phyloP scores from a whole-genome alignment of 1,140 invertebrate species.

The Galendromus occidentalis region DNA sequence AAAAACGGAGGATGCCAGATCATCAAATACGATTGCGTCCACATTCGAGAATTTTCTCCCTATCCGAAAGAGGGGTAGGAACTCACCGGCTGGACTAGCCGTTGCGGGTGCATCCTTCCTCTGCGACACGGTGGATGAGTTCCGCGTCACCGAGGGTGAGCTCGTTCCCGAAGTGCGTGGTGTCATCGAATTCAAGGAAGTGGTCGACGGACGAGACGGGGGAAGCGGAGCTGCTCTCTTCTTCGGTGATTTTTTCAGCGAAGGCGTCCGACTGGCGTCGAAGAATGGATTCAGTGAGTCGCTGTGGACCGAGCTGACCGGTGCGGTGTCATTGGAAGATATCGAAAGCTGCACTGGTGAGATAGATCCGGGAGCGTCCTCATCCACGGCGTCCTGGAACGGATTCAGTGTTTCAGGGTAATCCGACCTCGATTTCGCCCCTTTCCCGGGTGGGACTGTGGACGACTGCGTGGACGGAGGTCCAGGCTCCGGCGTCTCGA shows the following conservation, averaged over 20 bases:
- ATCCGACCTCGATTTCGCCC: not conserved
- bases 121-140: too few species aligned
- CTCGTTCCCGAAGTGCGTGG: not conserved
- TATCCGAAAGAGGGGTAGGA: too few species aligned
- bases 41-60: too few species aligned
- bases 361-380: constrained; percentile 27
- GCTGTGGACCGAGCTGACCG: not conserved
- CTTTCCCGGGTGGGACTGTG: too few species aligned
- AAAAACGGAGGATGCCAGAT: too few species aligned
- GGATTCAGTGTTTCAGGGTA: constrained; percentile 22
- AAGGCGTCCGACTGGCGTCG: not conserved
- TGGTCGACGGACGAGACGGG: not conserved
- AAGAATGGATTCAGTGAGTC: not conserved
- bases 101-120: too few species aligned
- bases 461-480: not conserved
- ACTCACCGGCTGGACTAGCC: too few species aligned
- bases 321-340: too few species aligned
- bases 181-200: not conserved
- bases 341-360: too few species aligned
- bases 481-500: not conserved
- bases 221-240: not conserved
- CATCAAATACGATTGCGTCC: too few species aligned
- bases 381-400: constrained; percentile 39
- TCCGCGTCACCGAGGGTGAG: too few species aligned
- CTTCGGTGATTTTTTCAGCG: constrained; percentile 12